Percentiles rank a stretch among this genome's conserved stretches.
phyloP scores from a whole-genome alignment of 2,113 vertebrate genomes.

The Trichechus manatus region DNA sequence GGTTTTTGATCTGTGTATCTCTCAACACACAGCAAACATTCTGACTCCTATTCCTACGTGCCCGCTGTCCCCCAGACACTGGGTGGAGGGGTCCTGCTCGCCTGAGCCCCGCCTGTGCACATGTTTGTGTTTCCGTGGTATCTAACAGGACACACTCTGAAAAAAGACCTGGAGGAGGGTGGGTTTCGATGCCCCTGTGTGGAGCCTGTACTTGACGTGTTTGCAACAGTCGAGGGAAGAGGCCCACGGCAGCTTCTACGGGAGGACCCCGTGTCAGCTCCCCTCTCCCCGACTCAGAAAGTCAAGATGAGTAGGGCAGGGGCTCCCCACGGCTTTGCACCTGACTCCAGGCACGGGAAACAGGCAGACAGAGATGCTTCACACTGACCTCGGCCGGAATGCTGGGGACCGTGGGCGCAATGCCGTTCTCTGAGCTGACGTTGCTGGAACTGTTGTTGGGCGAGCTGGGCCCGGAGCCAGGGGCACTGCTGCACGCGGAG shows the following conservation, averaged over 20 bases:
- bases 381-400: constrained; percentile 93
- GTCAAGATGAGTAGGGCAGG: too few species aligned
- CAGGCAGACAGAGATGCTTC: accelerated
- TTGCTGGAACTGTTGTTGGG: constrained; percentile 99
- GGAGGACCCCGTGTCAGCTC: not conserved
- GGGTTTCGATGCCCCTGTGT: too few species aligned
- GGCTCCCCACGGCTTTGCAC: accelerated
- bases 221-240: not conserved
- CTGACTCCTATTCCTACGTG: not conserved
- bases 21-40: not conserved
- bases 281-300: not conserved
- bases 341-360: accelerated
- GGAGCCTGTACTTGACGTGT: too few species aligned
- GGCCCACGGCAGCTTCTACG: too few species aligned
- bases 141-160: too few species aligned
- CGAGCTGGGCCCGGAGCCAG: constrained; percentile 98
- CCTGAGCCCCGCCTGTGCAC: too few species aligned
- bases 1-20: too few species aligned
- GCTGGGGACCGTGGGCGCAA: constrained; percentile 90
- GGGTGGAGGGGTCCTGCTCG: not conserved
- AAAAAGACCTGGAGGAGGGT: too few species aligned
- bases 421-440: constrained; percentile 95
- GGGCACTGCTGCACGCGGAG: constrained; percentile 97
- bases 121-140: too few species aligned
- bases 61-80: too few species aligned